Conservation (phyloP, 2,797 vertebrate species). For the Brachymystax lenok region DNA sequence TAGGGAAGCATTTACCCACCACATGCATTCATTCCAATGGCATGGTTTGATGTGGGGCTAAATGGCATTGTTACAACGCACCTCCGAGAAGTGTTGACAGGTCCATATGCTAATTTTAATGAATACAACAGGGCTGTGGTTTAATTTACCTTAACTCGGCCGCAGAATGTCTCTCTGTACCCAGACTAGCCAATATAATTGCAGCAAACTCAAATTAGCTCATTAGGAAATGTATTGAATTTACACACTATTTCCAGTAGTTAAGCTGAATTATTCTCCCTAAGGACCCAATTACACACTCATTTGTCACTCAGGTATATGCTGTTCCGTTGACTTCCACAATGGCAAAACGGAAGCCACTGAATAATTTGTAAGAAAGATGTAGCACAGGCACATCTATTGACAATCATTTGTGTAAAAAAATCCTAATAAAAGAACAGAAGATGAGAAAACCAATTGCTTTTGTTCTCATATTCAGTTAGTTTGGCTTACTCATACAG, state of each 20-base stretch:
- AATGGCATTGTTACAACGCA: slow-evolving; percentile 97
- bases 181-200: slow-evolving; percentile 91
- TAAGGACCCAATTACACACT: slow-evolving; percentile 95
- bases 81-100: slow-evolving; percentile 98
- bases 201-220: slow-evolving; percentile 92
- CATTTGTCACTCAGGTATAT: slow-evolving; percentile 95
- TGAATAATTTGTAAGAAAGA: slow-evolving; percentile 77
- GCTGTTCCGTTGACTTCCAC: slow-evolving; percentile 74
- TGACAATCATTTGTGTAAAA: slow-evolving; percentile 67
- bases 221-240: slow-evolving; percentile 95
- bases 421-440: slow-evolving; percentile 33
- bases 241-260: slow-evolving; percentile 97
- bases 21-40: slow-evolving; percentile 88
- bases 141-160: slow-evolving; percentile 84
- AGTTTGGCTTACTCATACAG: slow-evolving; percentile 68
- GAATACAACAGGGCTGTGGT: slow-evolving; percentile 86
- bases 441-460: slow-evolving; percentile 60
- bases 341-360: slow-evolving; percentile 74
- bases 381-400: slow-evolving; percentile 71
- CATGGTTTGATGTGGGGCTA: slow-evolving; percentile 94
- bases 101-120: slow-evolving; percentile 99
- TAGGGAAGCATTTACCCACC: slow-evolving; percentile 87
- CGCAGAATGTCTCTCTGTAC: slow-evolving; percentile 89
- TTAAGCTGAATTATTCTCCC: slow-evolving; percentile 97
- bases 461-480: slow-evolving; percentile 70